Conservation (phyloP, 2,888 invertebrate species). For the Phasia obesa region DNA sequence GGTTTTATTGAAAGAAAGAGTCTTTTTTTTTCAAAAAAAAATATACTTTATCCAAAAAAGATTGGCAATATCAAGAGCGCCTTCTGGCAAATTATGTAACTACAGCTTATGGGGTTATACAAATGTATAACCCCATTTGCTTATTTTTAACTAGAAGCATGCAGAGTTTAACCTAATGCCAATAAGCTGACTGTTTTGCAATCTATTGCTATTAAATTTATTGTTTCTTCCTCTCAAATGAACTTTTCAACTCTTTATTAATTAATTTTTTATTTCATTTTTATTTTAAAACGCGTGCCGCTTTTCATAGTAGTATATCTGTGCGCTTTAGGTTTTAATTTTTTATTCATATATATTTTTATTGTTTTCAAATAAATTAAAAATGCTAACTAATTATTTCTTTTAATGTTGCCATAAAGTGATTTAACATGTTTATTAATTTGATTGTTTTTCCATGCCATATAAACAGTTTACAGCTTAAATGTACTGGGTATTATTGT, state of each 20-base stretch:
- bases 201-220: constrained; percentile 4
- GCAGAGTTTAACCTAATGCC: too few species aligned
- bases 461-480: constrained; percentile 1
- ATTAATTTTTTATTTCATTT: not conserved
- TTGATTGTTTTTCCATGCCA: constrained; percentile 41
- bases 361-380: constrained; percentile 17
- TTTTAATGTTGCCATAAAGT: constrained; percentile 52
- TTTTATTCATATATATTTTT: not conserved
- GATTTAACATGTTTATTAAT: constrained; percentile 49
- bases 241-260: not conserved
- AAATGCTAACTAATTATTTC: constrained; percentile 36
- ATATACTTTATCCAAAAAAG: too few species aligned
- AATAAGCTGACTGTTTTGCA: too few species aligned
- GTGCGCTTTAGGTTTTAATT: not conserved
- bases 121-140: too few species aligned
- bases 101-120: too few species aligned
- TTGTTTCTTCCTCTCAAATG: not conserved
- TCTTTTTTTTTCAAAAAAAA: too few species aligned
- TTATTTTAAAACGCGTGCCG: constrained; percentile 45
- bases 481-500: not conserved
- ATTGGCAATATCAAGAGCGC: too few species aligned
- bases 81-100: too few species aligned
- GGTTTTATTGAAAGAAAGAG: too few species aligned
- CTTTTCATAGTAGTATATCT: too few species aligned
- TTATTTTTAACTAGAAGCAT: too few species aligned